Percentiles rank a stretch among this genome's conserved stretches.
Evolutionary conservation across 2,797 vertebrate species (phyloP).

Genomic region (Pelodytes ibericus): DNA sequence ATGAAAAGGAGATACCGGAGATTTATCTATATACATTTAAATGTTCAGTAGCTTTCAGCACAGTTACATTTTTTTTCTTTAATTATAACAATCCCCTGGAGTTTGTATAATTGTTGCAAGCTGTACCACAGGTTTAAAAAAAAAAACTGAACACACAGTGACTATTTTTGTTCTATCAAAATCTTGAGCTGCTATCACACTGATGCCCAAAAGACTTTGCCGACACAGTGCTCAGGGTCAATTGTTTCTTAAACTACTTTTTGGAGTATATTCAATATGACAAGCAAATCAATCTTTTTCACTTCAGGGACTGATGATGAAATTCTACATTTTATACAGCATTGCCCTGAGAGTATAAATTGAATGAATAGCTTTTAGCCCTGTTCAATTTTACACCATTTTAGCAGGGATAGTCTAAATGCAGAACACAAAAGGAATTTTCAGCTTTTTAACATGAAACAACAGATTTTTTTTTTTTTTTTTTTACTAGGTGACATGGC

Average conservation of each 20-base stretch:
- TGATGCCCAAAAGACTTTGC: slow-evolving; percentile 64
- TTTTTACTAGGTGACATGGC: slow-evolving; percentile 44
- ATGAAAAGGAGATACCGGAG: slow-evolving; percentile 11
- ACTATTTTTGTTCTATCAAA: slow-evolving; percentile 65
- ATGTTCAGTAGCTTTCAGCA: slow-evolving; percentile 58
- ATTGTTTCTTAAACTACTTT: slow-evolving; percentile 75
- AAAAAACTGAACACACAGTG: slow-evolving; percentile 59
- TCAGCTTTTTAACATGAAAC: slow-evolving; percentile 58
- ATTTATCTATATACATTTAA: slow-evolving; percentile 60
- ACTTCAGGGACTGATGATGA: slow-evolving; percentile 72
- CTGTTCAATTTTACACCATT: slow-evolving; percentile 62
- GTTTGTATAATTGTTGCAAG: slow-evolving; percentile 58
- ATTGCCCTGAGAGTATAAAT: slow-evolving; percentile 68
- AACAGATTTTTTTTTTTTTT: slow-evolving; percentile 42
- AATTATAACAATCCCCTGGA: slow-evolving; percentile 69
- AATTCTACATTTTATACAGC: slow-evolving; percentile 73
- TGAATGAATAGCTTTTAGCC: slow-evolving; percentile 68
- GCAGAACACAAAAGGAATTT: slow-evolving; percentile 56
- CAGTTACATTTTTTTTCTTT: slow-evolving; percentile 61
- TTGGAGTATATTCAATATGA: slow-evolving; percentile 72
- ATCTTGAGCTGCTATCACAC: slow-evolving; percentile 64
- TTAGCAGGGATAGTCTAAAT: slow-evolving; percentile 61
- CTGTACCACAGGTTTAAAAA: slow-evolving; percentile 52
- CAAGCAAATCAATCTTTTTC: slow-evolving; percentile 77
- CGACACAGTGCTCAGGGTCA: slow-evolving; percentile 65